These are phyloP conservation scores for Heliconius erato DNA, from an alignment of 2,888 invertebrate species.

Conservation along the genomic window DNA sequence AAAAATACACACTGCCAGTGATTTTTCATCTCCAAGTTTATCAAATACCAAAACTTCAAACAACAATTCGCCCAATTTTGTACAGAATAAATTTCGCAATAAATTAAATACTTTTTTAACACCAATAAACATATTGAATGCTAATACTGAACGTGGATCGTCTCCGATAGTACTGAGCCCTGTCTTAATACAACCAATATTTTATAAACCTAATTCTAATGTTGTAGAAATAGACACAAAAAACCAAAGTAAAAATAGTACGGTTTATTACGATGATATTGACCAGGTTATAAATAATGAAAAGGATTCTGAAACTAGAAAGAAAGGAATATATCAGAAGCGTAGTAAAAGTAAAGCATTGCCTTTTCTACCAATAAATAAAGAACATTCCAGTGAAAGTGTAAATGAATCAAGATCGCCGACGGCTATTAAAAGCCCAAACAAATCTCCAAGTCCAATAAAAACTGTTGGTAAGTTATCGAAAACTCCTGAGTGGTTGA, in stretches of 20 bases:
- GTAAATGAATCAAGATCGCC: constrained; percentile 59
- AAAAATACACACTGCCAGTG: constrained; percentile 74
- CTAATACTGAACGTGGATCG: constrained; percentile 57
- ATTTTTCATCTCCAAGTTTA: constrained; percentile 58
- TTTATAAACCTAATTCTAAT: constrained; percentile 61
- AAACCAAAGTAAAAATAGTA: constrained; percentile 62
- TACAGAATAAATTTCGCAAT: constrained; percentile 54
- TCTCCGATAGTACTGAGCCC: constrained; percentile 77
- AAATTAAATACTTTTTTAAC: constrained; percentile 67
- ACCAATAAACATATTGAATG: constrained; percentile 69
- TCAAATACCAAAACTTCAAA: constrained; percentile 54
- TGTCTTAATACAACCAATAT: constrained; percentile 73
- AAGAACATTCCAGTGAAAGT: constrained; percentile 63
- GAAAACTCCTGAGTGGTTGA: constrained; percentile 72
- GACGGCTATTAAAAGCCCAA: constrained; percentile 56
- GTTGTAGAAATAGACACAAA: constrained; percentile 50
- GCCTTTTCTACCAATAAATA: constrained; percentile 68
- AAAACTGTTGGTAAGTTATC: constrained; percentile 66
- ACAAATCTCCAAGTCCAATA: constrained; percentile 54
- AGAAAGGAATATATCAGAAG: constrained; percentile 70
- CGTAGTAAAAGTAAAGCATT: constrained; percentile 68
- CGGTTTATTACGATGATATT: constrained; percentile 77
- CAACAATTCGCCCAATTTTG: constrained; percentile 52
- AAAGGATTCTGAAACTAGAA: constrained; percentile 58
- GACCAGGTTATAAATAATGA: constrained; percentile 67